A percentile compares a stretch with the other conserved stretches of the same genome.
Evolutionary conservation across 2,797 vertebrate species (phyloP).

Genomic region (Myiotriccus ornatus): DNA sequence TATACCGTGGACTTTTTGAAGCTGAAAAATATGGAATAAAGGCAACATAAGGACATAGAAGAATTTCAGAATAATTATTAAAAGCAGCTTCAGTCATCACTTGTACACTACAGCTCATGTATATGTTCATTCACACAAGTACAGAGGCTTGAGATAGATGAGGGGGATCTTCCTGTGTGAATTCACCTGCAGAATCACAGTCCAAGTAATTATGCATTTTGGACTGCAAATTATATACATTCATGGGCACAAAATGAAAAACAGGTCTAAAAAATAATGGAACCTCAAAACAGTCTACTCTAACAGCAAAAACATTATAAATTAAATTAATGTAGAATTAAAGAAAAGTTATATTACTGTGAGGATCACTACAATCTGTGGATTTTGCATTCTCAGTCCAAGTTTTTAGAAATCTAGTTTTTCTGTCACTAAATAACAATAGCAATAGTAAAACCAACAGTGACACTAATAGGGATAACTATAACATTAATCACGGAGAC

Average conservation of each 20-base stretch:
- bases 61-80: not conserved
- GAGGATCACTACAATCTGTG: rapidly evolving
- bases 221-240: not conserved
- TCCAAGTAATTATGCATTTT: not conserved
- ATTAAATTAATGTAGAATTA: not conserved
- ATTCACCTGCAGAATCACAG: not conserved
- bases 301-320: not conserved
- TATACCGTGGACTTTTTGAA: not conserved
- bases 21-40: not conserved
- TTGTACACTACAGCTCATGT: not conserved
- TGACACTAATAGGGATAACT: not conserved
- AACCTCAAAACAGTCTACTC: not conserved
- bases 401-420: not conserved
- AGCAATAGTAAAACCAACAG: not conserved
- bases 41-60: not conserved
- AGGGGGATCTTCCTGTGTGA: not conserved
- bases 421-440: not conserved
- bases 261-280: not conserved
- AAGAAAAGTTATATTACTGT: not conserved
- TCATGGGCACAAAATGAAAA: not conserved
- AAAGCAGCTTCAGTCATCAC: not conserved
- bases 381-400: not conserved
- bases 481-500: not conserved
- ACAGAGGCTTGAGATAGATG: not conserved
- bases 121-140: not conserved